phyloP scores from a whole-genome alignment of 2,113 vertebrate species.

The Bothrops jararaca region DNA sequence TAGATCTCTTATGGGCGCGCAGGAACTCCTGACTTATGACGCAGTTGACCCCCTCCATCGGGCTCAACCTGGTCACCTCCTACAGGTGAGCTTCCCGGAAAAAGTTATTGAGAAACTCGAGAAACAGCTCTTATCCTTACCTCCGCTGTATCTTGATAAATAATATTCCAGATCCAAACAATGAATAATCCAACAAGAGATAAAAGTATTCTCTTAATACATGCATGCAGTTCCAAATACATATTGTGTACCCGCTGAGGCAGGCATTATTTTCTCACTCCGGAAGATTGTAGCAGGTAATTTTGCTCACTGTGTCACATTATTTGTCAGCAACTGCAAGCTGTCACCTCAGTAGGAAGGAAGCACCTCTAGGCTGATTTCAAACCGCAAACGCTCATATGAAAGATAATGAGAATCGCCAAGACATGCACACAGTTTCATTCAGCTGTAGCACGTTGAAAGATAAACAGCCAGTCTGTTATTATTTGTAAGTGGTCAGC shows the following conservation, averaged over 20 bases:
- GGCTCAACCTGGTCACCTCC: neutral
- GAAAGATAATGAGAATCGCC: neutral
- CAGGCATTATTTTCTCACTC: conserved; percentile 8
- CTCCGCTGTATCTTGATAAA: neutral
- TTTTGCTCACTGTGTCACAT: conserved; percentile 19
- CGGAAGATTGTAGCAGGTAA: conserved; percentile 3
- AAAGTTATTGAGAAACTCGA: neutral
- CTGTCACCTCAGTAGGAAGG: neutral
- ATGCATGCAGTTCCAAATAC: neutral
- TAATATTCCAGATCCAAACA: neutral
- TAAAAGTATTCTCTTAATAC: neutral
- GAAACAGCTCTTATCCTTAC: neutral
- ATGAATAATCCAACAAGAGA: conserved; percentile 16
- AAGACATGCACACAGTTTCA: neutral
- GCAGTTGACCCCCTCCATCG: neutral
- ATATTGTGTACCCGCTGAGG: neutral
- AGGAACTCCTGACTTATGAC: neutral
- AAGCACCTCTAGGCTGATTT: neutral
- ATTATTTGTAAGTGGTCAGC: conserved; percentile 36
- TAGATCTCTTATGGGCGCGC: neutral
- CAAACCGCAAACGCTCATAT: neutral
- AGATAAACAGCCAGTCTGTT: neutral
- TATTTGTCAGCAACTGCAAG: conserved; percentile 13
- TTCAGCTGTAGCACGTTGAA: neutral
- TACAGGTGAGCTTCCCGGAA: neutral